phyloP scores from a whole-genome alignment of 23 tunicate genomes.

The Aplidium turbinatum region DNA sequence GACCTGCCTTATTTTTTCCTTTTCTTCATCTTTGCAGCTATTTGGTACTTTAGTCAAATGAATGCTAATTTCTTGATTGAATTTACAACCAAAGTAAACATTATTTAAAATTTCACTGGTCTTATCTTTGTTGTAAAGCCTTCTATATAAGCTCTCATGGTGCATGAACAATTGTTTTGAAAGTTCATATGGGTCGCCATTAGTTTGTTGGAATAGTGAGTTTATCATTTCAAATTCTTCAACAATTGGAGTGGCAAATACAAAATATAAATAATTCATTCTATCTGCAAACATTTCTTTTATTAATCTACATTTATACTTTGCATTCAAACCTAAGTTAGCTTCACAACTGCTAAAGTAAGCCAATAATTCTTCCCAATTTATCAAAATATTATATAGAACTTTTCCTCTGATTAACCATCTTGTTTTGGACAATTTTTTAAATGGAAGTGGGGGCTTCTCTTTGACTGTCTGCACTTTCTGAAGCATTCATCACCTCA shows the following conservation, averaged over 20 bases:
- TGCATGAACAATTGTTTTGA: neutral
- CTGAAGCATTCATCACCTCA: conserved; percentile 3
- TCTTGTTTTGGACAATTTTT: conserved; percentile 3
- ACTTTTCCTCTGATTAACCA: conserved; percentile 11
- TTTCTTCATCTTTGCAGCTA: neutral
- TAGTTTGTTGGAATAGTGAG: conserved; percentile 3
- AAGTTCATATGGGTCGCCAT: conserved; percentile 10
- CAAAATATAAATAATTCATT: conserved; percentile 24
- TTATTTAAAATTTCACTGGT: neutral
- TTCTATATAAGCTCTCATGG: conserved; percentile 4
- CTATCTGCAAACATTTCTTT: conserved; percentile 36
- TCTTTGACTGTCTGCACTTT: neutral
- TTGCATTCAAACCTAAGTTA: conserved; percentile 1
- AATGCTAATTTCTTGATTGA: neutral
- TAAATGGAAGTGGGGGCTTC: conserved; percentile 5
- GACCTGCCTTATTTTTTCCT: conserved; percentile 2
- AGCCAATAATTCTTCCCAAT: conserved; percentile 14
- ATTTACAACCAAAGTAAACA: conserved; percentile 15
- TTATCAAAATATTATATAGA: neutral
- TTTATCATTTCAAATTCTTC: conserved; percentile 41
- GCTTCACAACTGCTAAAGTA: conserved; percentile 13
- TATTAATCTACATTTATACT: conserved; percentile 29
- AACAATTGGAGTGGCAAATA: conserved; percentile 25
- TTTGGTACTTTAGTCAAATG: neutral
- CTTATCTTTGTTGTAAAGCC: neutral